phyloP scores from a whole-genome alignment of 1,140 invertebrate genomes.

The Aricia agestis region DNA sequence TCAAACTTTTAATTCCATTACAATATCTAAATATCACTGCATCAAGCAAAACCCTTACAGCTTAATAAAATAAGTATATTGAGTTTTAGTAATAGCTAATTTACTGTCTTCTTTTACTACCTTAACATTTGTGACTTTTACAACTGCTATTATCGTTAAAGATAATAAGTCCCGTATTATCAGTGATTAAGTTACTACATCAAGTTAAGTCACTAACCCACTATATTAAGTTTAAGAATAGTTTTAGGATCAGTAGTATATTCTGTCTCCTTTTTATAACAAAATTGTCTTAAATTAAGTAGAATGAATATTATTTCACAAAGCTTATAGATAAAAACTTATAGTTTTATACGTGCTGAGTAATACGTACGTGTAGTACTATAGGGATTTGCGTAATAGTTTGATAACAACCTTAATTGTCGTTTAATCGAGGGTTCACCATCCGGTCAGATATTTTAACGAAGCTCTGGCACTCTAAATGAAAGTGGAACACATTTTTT shows the following conservation, averaged over 20 bases:
- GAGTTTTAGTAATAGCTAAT: not conserved
- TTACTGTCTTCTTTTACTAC: conserved; percentile 1
- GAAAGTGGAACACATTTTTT: conserved; percentile 69
- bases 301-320: no score
- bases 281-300: no score
- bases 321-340: no score
- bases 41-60: no score
- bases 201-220: not conserved
- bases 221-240: not conserved
- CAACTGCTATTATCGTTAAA: not conserved
- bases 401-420: conserved; percentile 27
- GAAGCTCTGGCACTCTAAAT: conserved; percentile 60
- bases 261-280: no score
- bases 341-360: no score
- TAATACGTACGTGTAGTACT: no score
- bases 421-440: conserved; percentile 61
- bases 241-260: not conserved
- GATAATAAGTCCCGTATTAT: not conserved
- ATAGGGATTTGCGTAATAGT: not conserved
- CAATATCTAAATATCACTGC: no score
- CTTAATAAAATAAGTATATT: no score
- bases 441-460: conserved; percentile 71
- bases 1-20: no score
- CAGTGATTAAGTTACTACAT: not conserved
- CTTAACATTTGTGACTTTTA: not conserved